Conservation (phyloP, 23 tunicate species). For the Styela clava region DNA sequence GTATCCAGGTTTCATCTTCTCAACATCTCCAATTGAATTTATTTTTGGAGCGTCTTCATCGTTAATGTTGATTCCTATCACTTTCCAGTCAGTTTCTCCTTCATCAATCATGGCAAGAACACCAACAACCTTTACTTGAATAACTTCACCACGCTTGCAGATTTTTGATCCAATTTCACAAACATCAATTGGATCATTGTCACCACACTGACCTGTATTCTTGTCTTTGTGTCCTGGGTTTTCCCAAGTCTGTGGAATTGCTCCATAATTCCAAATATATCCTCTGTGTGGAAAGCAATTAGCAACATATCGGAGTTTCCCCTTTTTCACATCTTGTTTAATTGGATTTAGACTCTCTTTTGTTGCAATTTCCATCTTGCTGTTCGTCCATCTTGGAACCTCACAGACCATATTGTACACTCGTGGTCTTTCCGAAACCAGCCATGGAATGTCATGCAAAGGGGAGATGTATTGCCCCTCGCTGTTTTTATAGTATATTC, state of each 20-base stretch:
- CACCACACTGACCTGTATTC: constrained; percentile 82
- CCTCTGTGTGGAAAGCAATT: constrained; percentile 95
- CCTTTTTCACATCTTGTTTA: constrained; percentile 98
- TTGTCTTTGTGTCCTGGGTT: constrained; percentile 87
- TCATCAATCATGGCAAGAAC: constrained; percentile 98
- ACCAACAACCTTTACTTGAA: constrained; percentile 93
- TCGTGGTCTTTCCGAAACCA: constrained; percentile 9
- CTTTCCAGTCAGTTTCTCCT: constrained; percentile 99
- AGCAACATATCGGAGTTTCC: constrained; percentile 86
- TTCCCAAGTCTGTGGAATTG: constrained; percentile 99
- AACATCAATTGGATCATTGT: constrained; percentile 98
- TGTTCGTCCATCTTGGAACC: constrained; percentile 97
- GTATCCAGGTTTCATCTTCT: constrained; percentile 79
- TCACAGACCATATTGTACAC: constrained; percentile 96
- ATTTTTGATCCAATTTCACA: constrained; percentile 99
- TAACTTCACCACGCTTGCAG: constrained; percentile 86
- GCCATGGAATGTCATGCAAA: constrained; percentile 91
- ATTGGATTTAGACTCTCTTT: constrained; percentile 81
- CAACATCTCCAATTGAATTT: constrained; percentile 77
- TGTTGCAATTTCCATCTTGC: constrained; percentile 99
- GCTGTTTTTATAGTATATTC: constrained; percentile 80
- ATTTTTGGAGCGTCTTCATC: constrained; percentile 83
- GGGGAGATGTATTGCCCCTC: constrained; percentile 81
- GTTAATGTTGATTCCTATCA: constrained; percentile 86
- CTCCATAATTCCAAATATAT: constrained; percentile 98